Base-by-base conservation (phyloP, 2,113 vertebrate species). In the Pterocles burchelli region DNA sequence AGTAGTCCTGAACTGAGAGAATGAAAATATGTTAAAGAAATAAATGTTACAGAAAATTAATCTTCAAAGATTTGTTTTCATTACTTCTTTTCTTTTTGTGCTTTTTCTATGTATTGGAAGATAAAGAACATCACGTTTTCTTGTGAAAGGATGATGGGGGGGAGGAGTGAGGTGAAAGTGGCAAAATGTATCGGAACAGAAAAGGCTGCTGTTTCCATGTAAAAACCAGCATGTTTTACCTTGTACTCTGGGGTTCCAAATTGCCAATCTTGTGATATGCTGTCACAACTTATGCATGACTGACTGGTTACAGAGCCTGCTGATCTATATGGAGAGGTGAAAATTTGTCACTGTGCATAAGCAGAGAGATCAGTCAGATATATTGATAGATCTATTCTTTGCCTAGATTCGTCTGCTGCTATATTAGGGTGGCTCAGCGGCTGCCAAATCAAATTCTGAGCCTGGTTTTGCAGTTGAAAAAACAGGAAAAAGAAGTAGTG, bases 341-440 rank as follows among this genome's bases (percentile, higher is more conserved):
- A 97, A 98, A 98, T 98, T 98, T 98, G 97, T 98, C 98, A 98
- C 96, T 95, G 94, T 97, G 97, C 94, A 98, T 97, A 97, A 98
- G 96, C 89, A 97, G 96, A 97, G 95, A 98, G 97, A 98, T 98
- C 97, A 98, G 94, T 98, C 97, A 98, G 97, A 97, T 97, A 96
- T 2, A 95, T 96, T 95, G 97, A 98, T 98, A 97, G 97, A 98
- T 98, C 96, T 97, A 96, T 96, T 98, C 97, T 97, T 97, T 97
- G 96, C 95, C 88, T 96, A 88, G 76, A 96, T 98, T 98, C 6
- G 8, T 97, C 97, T 97, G 97, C 92, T 97, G 93, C 97, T 98
- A 89, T 98, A 97, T 98, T 95, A 97, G 88, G 90, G 90, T 90
- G 80, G 79, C 95, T 97, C 86, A 52, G 95, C 31, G 54, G 87